Evolutionary conservation across 1,140 invertebrate genomes (phyloP), one percentile per base, ranked within the genome.

Genomic region (Limonius californicus): DNA sequence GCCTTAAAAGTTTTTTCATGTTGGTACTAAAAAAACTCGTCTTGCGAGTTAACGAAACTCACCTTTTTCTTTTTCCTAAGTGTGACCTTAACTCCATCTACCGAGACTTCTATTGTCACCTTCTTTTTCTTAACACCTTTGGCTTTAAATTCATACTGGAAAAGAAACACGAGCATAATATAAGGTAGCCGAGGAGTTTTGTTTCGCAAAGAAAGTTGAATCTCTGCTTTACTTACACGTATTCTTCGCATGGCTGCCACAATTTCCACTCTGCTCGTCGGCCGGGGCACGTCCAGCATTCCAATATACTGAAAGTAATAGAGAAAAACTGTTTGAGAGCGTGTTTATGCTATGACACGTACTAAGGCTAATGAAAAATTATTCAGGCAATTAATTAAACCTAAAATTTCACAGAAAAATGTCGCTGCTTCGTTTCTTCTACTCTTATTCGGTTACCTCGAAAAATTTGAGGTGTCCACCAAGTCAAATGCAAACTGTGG

Each of bases 171-270:
- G 27, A 32, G 27, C 11, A 6, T 32, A 32, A 32, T 32, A 4
- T 32, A 4, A 32, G 11, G 11, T 32, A 32, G 11, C 27, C 8
- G 35, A 9, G 35, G 23, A 19, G 42, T 20, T 50, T 50, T n/a
- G n/a, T n/a, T 59, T 59, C 1, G 21, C 23, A 27, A 59, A 50
- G 19, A 53, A 60, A 15, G 1, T 20, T 45, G 1, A 54, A 54
- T 12, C 27, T 39, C 11, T 30, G 8, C 12, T 18, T 19, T 64
- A 89, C 90, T 91, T 81, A 97, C 94, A 74, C 97, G 85, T 77
- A 98, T 97, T 75, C 95, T 84, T 62, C 97, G 87, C 97, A 99
- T 99, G 57, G 96, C 96, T 55, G 95, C 93, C 43, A 99, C 95
- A 76, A 99, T 99, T 81, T 99, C 97, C 65, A 97, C 89, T 70